Base-by-base conservation (phyloP, 2,113 vertebrate species). In the Salvelinus namaycush region DNA sequence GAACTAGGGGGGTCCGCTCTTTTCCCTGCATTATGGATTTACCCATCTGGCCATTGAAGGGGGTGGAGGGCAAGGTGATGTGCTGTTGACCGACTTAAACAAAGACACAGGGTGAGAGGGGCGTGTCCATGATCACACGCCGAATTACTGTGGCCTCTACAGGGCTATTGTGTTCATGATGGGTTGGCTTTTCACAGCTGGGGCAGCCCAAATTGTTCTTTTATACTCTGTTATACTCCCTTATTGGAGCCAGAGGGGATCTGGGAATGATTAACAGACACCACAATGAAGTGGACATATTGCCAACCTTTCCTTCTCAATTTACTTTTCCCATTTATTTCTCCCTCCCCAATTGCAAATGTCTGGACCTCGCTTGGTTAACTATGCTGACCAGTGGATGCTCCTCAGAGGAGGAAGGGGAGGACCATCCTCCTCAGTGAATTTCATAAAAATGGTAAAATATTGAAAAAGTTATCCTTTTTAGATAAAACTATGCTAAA, bases 21-120 rank as follows among this genome's bases (percentile, higher is more conserved):
- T 94, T 95, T 93, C 91, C 94, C 93, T 95, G 93, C 95, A 97
- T 98, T 99, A 98, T 98, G 96, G 96, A 99, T 99, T 98, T 93
- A 94, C 95, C 97, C 97, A 98, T 98, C 97, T 99, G 97, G 95
- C 92, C 81, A 75, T 81, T 89, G 87, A 68, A 81, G 81, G 84
- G 72, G 81, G 82, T 11, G 12, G 71, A 75, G 77, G 80, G 75
- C 67, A 80, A 81, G 84, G 67, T 83, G 83, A 87, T 91, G 87
- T 83, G 91, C 93, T 95, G 95, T 96, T 92, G 92, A 92, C 90
- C 87, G 87, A 92, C 94, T 96, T 95, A 96, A 96, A 94, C 93
- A 94, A 93, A 94, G 92, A 89, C 76, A 92, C 93, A 89, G 89
- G 95, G 94, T 94, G 92, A 93, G 91, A 60, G 92, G 85, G 96